Base-by-base conservation (phyloP, 2,797 vertebrate genomes). In the Alcedo atthis region DNA sequence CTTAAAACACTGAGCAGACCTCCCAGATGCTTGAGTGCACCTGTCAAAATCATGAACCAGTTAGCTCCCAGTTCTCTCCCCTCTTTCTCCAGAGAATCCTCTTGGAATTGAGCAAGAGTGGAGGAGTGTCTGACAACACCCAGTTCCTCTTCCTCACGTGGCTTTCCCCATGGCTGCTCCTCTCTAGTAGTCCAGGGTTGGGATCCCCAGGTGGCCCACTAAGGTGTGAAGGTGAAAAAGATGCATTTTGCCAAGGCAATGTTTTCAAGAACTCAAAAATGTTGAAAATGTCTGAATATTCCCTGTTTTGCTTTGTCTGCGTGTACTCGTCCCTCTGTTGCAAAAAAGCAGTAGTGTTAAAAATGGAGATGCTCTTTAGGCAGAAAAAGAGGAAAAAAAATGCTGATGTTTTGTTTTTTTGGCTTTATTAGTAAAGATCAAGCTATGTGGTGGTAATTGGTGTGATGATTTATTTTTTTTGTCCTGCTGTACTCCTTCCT, bases 341-440 rank as follows among this genome's bases (percentile, higher is more conserved):
- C 90, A 90, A 88, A 95, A 95, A 93, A 93, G 82, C 82, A 37
- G 66, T 93, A 88, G 90, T 92, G 79, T 82, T 94, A 58, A 89
- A 80, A 93, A 64, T 75, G 84, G 81, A 95, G 85, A 94, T 82
- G 73, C 46, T 92, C 35, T 70, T 94, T 53, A 62, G 73, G 73
- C 86, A 92, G 89, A 92, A 93, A 87, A 89, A 87, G 66, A 87
- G 74, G 88, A n/a, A 88, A 83, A 90, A 82, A 92, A 92, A 61
- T 59, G 92, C 89, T 87, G 62, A 83, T 95, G 90, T 96, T 90
- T 87, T 90, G 71, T 95, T 94, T 66, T 66, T 92, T 96, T 92
- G 93, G 90, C 89, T 96, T 94, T 88, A 82, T 85, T 90, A 97
- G 94, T 97, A 96, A 97, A 97, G 95, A 89, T 92, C 42, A 82